Conservation (phyloP, 2,888 invertebrate genomes). For the Mesodorylaimus sp. region DNA sequence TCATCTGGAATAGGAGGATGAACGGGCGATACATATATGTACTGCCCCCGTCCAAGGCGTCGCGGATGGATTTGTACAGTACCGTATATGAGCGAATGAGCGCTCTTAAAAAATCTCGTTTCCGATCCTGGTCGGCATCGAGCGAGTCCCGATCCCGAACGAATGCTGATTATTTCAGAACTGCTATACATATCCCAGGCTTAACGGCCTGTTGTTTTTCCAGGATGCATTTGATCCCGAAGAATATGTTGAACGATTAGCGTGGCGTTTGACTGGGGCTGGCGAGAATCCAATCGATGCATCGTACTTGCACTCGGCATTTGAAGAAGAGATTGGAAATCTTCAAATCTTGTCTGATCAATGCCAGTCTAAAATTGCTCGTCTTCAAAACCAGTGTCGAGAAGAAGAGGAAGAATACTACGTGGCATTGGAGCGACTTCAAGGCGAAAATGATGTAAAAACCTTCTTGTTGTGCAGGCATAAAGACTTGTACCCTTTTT, state of each 20-base stretch:
- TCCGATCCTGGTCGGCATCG: too few species aligned
- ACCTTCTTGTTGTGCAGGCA: not conserved
- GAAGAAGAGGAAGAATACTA: constrained; percentile 25
- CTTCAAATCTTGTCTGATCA: constrained; percentile 15
- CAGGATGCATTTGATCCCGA: constrained; percentile 91
- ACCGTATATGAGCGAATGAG: too few species aligned
- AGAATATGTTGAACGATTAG: constrained; percentile 88
- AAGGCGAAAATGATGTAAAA: constrained; percentile 19
- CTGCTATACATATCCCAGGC: too few species aligned
- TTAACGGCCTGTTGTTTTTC: too few species aligned
- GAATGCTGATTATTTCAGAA: too few species aligned
- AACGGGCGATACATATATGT: too few species aligned
- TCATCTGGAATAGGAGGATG: too few species aligned
- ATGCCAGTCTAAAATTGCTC: constrained; percentile 21
- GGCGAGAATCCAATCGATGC: constrained; percentile 42
- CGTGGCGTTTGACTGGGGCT: constrained; percentile 69
- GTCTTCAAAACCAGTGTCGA: constrained; percentile 21
- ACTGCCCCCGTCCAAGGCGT: too few species aligned
- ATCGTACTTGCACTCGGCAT: constrained; percentile 11
- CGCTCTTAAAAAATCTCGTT: too few species aligned
- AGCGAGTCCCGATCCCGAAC: too few species aligned
- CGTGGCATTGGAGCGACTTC: constrained; percentile 19
- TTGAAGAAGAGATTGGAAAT: constrained; percentile 28
- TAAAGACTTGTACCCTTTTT: constrained; percentile 4
- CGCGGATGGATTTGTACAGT: too few species aligned